Base-by-base conservation (phyloP, 2,888 invertebrate genomes). In the Drosophila picticornis region DNA sequence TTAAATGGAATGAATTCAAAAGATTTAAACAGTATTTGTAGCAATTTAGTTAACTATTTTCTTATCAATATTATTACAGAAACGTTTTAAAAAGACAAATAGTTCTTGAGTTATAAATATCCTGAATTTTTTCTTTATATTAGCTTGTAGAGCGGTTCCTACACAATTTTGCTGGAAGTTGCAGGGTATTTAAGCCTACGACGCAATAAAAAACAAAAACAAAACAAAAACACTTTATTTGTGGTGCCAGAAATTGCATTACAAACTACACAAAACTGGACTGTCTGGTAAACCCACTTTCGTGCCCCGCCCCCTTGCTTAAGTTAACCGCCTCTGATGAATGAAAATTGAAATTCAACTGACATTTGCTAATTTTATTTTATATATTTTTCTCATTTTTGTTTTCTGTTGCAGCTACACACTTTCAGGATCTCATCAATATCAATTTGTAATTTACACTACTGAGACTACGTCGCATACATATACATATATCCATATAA, bases 361-460 rank as follows among this genome's bases (percentile, higher is more conserved):
- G 69, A 46, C 59, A 60, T 62, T 74, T 57, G 52, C 75, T 61
- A 63, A 77, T 66, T 66, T 63, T 46, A 22, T 1, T 51, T 57
- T 38, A 16, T 29, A 46, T 58, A n/a, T 27, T 32, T 40, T 22
- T 40, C 32, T 53, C 10, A 4, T 58, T 34, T 36, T 34, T 29
- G 34, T 50, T 31, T 48, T 22, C 50, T 22, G 19, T 60, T 62
- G 34, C 79, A 77, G 78, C 46, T 52, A 31, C 6, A 69, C 48
- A 62, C 77, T 75, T 78, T 75, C 80, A 80, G 80, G 78, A 78
- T 78, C 80, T 78, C 78, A 72, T 25, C 79, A 73, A 73, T 69
- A 64, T 70, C 65, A 79, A 70, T 50, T 63, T 53, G 36, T 32
- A 66, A 70, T 79, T 75, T 62, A 64, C 63, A 64, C 62, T 65